Evolutionary conservation across 2,888 invertebrate genomes (phyloP).

Genomic region (Dryobota labecula): DNA sequence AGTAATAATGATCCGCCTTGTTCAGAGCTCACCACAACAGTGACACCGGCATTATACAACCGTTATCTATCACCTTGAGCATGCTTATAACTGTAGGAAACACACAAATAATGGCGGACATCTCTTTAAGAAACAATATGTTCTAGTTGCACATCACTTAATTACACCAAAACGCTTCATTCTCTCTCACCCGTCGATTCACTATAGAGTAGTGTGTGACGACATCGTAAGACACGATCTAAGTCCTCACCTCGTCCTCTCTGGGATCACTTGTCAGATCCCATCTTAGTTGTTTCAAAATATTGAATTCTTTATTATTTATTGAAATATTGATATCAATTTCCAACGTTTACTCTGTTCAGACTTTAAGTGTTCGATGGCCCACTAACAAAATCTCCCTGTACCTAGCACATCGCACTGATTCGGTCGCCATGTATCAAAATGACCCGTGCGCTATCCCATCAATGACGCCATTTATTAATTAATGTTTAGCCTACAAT

Average conservation of each 20-base stretch:
- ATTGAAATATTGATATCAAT: too few species aligned
- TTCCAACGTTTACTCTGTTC: constrained; percentile 7
- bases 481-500: too few species aligned
- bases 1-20: neutral
- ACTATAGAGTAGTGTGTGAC: neutral
- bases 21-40: neutral
- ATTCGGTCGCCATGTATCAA: neutral
- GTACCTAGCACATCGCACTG: neutral
- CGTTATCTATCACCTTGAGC: constrained; percentile 15
- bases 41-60: neutral
- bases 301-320: too few species aligned
- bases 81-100: constrained; percentile 6
- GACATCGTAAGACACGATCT: neutral
- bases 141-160: neutral
- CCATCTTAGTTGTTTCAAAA: neutral
- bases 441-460: neutral
- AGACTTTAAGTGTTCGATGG: neutral
- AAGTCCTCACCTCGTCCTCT: too few species aligned
- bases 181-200: neutral
- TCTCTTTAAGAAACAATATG: neutral
- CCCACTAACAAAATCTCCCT: neutral
- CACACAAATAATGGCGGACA: neutral
- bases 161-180: neutral
- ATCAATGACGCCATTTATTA: neutral
- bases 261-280: neutral